Percentiles rank a stretch among this genome's conserved stretches.
phyloP scores from a whole-genome alignment of 53 echinoderm and acorn worm species.

The Temnopleurus reevesii region DNA sequence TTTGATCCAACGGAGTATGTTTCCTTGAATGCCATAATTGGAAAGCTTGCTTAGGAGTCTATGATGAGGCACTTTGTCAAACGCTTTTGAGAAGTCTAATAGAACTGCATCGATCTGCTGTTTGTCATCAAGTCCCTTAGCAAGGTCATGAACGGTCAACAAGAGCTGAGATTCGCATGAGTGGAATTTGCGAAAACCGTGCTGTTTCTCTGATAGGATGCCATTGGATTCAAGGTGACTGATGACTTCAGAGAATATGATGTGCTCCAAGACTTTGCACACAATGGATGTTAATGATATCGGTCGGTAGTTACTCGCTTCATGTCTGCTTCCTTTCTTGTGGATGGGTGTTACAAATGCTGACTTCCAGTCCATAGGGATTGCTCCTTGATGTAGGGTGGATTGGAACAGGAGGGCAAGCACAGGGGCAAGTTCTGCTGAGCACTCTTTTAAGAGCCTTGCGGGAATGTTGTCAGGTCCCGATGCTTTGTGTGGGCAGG shows the following conservation, averaged over 20 bases:
- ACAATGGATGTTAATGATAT: background rate
- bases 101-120: background rate
- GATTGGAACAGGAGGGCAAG: background rate
- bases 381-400: background rate
- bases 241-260: background rate
- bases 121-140: background rate
- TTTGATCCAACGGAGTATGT: background rate
- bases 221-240: background rate
- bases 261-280: background rate
- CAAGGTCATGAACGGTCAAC: background rate
- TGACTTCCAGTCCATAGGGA: conserved; percentile 7
- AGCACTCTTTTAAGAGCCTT: conserved; percentile 2
- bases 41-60: background rate
- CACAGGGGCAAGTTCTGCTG: background rate
- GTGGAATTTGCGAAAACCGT: background rate
- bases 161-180: background rate
- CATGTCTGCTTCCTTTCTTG: background rate
- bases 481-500: conserved; percentile 39
- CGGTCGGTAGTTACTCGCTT: background rate
- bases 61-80: background rate
- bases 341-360: background rate
- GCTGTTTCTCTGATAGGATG: background rate
- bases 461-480: conserved; percentile 27
- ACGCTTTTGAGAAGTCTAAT: background rate
- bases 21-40: background rate